Evolutionary conservation across 2,888 invertebrate species (phyloP), one percentile per base, ranked within the genome.

Genomic region (Acronicta leporina): DNA sequence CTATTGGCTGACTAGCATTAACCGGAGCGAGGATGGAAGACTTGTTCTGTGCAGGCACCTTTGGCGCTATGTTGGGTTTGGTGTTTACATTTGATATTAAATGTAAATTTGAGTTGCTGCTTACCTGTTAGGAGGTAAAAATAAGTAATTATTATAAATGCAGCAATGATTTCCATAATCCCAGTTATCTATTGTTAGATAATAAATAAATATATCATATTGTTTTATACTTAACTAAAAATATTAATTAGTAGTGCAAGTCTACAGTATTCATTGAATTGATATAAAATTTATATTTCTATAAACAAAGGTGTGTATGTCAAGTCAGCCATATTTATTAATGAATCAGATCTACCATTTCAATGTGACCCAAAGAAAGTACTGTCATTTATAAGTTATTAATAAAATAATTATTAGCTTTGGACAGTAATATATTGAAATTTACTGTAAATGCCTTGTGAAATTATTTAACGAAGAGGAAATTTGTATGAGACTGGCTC

Each of bases 1-100:
- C 95, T 69, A 96, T 92, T 7, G 95, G 95, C 73, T 95, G 95
- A 44, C 91, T 84, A 44, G 88, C 68, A 61, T 91, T 92, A 15
- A 90, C 88, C 5, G 94, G 91, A 41, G 93, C 86, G 2, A 94
- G 82, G 58, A 92, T 88, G 25, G 94, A 91, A 63, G 90, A 87
- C 75, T 94, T 92, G 60, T 89, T 90, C 59, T 82, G 88, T 10
- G 75, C 77, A 11, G 87, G 75, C 43, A 88, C 63, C 54, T 94
- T 95, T 1, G 94, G 92, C 33, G 93, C 90, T 70, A 94, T 90
- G 64, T 91, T 91, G 5, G 92, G 87, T 77, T 94, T 94, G 44
- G 83, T 88, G 46, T 80, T 87, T 58, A 92, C 87, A 82, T 89
- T 94, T 69, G 94, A 90, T 82, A 94, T 88, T 51, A 94, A 79